phyloP scores from a whole-genome alignment of 2,797 vertebrate species.

The Melanotaenia pygmaea region DNA sequence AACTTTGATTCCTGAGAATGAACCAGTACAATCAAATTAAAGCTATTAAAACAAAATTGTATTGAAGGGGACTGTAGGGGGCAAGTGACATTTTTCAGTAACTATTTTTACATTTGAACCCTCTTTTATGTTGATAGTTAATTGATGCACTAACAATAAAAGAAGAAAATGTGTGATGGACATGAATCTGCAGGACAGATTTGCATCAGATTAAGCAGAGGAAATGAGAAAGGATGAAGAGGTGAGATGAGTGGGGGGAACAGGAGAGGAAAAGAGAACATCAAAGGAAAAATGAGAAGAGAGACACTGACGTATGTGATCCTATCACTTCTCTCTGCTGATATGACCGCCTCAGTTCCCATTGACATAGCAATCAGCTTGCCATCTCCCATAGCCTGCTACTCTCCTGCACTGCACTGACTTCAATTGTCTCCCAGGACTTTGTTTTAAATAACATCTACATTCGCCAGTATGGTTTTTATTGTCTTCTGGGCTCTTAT shows the following conservation, averaged over 20 bases:
- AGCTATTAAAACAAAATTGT: neutral
- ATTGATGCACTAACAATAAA: slow-evolving; percentile 1
- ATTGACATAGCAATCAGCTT: slow-evolving; percentile 75
- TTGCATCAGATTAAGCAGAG: slow-evolving; percentile 39
- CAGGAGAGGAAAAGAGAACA: slow-evolving; percentile 62
- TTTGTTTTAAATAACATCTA: slow-evolving; percentile 79
- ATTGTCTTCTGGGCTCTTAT: slow-evolving; percentile 65
- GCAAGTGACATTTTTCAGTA: neutral
- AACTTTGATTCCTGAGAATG: neutral
- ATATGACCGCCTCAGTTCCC: slow-evolving; percentile 73
- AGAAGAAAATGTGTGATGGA: neutral
- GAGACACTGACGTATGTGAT: slow-evolving; percentile 77
- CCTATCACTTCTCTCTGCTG: slow-evolving; percentile 74
- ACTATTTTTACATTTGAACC: neutral
- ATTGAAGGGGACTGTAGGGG: neutral
- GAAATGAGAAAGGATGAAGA: slow-evolving; percentile 46
- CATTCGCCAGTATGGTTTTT: slow-evolving; percentile 77
- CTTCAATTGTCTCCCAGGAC: slow-evolving; percentile 68
- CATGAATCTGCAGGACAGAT: slow-evolving; percentile 7
- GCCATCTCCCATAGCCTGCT: slow-evolving; percentile 71
- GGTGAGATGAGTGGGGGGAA: slow-evolving; percentile 40
- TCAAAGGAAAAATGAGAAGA: slow-evolving; percentile 69
- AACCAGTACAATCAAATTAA: neutral
- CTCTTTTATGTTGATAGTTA: neutral
- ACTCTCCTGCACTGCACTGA: slow-evolving; percentile 53